phyloP scores from a whole-genome alignment of 2,113 vertebrate genomes.

The Platysternon megacephalum region DNA sequence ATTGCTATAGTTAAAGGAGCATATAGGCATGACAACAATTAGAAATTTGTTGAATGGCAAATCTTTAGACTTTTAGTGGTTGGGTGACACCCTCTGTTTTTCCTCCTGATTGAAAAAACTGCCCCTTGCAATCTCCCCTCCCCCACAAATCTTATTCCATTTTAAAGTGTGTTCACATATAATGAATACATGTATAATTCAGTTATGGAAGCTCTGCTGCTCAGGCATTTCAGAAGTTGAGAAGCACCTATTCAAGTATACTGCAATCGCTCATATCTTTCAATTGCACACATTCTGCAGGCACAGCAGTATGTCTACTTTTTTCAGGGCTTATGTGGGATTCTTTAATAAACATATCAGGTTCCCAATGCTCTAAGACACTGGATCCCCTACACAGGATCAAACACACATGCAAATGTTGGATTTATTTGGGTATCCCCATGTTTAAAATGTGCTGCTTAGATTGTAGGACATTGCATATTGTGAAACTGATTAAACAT shows the following conservation, averaged over 20 bases:
- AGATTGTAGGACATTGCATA: background rate
- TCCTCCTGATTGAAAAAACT: background rate
- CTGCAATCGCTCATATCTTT: background rate
- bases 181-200: background rate
- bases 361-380: background rate
- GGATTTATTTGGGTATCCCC: background rate
- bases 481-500: conserved; percentile 9
- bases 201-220: background rate
- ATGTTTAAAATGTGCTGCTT: background rate
- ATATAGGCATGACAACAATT: background rate
- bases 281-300: background rate
- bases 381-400: background rate
- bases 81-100: background rate
- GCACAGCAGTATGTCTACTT: background rate
- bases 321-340: background rate
- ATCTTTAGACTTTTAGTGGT: background rate
- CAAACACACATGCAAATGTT: background rate
- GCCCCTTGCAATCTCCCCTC: background rate
- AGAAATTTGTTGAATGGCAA: background rate
- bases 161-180: background rate
- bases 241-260: background rate
- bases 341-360: background rate
- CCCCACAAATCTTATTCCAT: background rate
- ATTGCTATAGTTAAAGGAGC: background rate
- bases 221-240: background rate